Percentiles rank a stretch among this genome's conserved stretches.
Evolutionary conservation across 2,888 invertebrate species (phyloP).

Genomic region (Yponomeuta evonymella): DNA sequence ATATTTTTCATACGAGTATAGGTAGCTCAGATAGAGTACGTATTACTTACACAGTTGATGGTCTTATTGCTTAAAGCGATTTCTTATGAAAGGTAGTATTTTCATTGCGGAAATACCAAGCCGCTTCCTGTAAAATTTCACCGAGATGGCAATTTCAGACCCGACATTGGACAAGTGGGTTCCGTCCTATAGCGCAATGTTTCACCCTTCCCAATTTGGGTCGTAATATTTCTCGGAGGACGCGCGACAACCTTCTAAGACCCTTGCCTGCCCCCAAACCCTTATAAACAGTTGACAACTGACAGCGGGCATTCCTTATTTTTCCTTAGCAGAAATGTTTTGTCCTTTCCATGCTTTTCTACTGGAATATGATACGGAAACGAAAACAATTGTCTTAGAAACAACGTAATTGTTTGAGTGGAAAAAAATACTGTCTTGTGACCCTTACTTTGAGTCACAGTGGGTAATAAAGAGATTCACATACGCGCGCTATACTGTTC

Average conservation of each 20-base stretch:
- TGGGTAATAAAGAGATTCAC: too few species aligned
- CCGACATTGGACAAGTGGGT: too few species aligned
- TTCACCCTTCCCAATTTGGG: background rate
- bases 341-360: background rate
- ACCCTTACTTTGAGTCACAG: too few species aligned
- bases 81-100: too few species aligned
- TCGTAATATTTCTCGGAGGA: background rate
- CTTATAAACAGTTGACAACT: constrained; percentile 3
- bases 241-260: background rate
- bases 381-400: background rate
- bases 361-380: background rate
- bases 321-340: background rate
- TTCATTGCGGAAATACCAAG: too few species aligned
- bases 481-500: too few species aligned
- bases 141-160: background rate
- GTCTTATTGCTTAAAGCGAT: too few species aligned
- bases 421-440: too few species aligned
- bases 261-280: constrained; percentile 1
- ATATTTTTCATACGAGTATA: too few species aligned
- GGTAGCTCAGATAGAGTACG: too few species aligned
- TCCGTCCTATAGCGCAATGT: background rate
- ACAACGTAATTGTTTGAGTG: background rate
- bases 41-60: too few species aligned
- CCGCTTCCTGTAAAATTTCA: background rate
- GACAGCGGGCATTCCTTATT: constrained; percentile 11